Conservation (phyloP, 2,888 invertebrate species). For the Toxonevra muliebris region DNA sequence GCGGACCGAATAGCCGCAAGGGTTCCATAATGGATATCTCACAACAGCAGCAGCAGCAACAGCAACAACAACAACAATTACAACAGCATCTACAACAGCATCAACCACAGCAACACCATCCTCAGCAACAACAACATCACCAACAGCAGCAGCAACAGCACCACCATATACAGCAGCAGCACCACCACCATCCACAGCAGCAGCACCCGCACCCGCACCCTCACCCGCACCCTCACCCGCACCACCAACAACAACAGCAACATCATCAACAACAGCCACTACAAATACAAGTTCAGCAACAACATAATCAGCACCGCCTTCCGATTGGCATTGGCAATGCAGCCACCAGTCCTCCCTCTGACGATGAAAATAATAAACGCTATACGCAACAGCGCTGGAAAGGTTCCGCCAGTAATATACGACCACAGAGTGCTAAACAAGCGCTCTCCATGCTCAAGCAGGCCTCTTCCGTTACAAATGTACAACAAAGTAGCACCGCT, state of each 20-base stretch:
- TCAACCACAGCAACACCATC: not conserved
- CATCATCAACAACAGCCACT: slow-evolving; percentile 1
- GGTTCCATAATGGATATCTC: slow-evolving; percentile 70
- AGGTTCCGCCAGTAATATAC: slow-evolving; percentile 58
- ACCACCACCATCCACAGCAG: not conserved
- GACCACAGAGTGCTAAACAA: slow-evolving; percentile 56
- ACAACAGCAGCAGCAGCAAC: slow-evolving; percentile 59
- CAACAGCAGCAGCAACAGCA: not conserved
- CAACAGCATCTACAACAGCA: not conserved
- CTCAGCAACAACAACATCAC: not conserved
- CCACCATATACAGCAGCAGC: no score
- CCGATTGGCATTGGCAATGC: slow-evolving; percentile 65
- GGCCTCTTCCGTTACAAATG: slow-evolving; percentile 60
- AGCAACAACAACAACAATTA: slow-evolving; percentile 13
- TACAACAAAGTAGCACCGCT: slow-evolving; percentile 43
- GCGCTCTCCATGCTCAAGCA: slow-evolving; percentile 58
- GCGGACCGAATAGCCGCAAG: slow-evolving; percentile 66
- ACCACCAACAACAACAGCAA: not conserved
- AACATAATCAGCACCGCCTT: slow-evolving; percentile 28
- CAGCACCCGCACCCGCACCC: not conserved
- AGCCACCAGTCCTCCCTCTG: slow-evolving; percentile 69
- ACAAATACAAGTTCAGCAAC: no score
- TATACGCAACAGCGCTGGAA: slow-evolving; percentile 60
- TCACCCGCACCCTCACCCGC: no score
- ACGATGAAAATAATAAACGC: slow-evolving; percentile 65